Percentiles rank a stretch among this genome's conserved stretches.
Conservation (phyloP, 2,113 vertebrate genomes). For the Synodontis membranacea region DNA sequence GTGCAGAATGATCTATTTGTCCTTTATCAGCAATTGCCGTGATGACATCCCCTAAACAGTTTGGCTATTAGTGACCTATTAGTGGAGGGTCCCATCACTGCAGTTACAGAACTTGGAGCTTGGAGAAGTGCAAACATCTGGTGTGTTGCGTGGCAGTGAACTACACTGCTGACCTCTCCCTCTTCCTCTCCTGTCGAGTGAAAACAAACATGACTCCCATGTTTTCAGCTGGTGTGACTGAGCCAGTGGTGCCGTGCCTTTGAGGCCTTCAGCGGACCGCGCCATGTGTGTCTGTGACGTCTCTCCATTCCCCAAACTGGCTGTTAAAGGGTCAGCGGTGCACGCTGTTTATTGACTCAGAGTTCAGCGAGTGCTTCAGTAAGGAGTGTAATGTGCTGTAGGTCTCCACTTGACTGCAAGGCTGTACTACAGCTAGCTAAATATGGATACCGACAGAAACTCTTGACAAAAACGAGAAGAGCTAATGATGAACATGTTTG, state of each 20-base stretch:
- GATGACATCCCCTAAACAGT: constrained; percentile 19
- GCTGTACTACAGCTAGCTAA: constrained; percentile 30
- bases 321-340: constrained; percentile 45
- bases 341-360: constrained; percentile 52
- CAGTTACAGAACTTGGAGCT: constrained; percentile 37
- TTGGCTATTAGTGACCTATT: constrained; percentile 33
- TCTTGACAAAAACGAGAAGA: constrained; percentile 20
- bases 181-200: constrained; percentile 52
- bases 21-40: constrained; percentile 14
- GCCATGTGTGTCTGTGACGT: constrained; percentile 37
- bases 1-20: constrained; percentile 23
- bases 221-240: constrained; percentile 47
- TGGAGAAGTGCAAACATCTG: constrained; percentile 59
- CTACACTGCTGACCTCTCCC: constrained; percentile 41
- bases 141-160: constrained; percentile 52
- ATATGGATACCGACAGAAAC: constrained; percentile 18
- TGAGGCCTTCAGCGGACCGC: neutral
- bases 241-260: constrained; percentile 31
- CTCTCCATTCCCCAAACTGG: constrained; percentile 31
- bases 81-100: constrained; percentile 21
- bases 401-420: constrained; percentile 49
- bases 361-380: constrained; percentile 42
- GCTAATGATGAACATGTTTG: constrained; percentile 35
- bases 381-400: constrained; percentile 55
- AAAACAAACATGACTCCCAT: constrained; percentile 57